These are phyloP conservation scores for Tachysurus fulvidraco DNA, from an alignment of 2,113 vertebrate species.

Conservation along the genomic window DNA sequence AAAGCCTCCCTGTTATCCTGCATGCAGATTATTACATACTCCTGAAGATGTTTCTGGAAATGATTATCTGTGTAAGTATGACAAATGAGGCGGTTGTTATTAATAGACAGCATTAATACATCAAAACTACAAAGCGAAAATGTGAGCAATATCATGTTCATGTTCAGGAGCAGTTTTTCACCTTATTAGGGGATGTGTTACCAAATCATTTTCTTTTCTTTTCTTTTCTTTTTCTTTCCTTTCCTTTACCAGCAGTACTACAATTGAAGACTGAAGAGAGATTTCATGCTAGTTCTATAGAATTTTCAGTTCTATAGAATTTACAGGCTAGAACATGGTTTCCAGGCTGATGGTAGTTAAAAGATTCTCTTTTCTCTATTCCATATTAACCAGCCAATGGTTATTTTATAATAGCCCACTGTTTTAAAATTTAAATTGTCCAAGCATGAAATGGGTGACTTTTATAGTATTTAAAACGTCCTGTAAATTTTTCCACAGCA, in stretches of 20 bases:
- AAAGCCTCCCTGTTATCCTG: constrained; percentile 30
- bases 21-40: constrained; percentile 20
- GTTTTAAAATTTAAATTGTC: neutral
- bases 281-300: too few relatives aligned
- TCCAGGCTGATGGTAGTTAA: neutral
- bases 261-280: neutral
- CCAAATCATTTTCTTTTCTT: neutral
- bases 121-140: neutral
- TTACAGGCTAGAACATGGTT: neutral
- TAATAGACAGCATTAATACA: neutral
- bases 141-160: neutral
- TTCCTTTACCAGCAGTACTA: neutral
- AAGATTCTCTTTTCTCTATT: neutral
- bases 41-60: neutral
- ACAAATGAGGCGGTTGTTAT: neutral
- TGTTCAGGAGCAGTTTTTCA: neutral
- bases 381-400: neutral
- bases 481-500: neutral
- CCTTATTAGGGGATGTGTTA: neutral
- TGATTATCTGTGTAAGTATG: neutral
- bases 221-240: too few relatives aligned
- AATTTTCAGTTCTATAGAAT: neutral
- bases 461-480: neutral
- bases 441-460: neutral
- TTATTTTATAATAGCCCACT: neutral